A percentile compares a stretch with the other conserved stretches of the same genome.
These are phyloP conservation scores for Nymphicus hollandicus DNA, from an alignment of 2,113 vertebrate species.

Conservation along the genomic window DNA sequence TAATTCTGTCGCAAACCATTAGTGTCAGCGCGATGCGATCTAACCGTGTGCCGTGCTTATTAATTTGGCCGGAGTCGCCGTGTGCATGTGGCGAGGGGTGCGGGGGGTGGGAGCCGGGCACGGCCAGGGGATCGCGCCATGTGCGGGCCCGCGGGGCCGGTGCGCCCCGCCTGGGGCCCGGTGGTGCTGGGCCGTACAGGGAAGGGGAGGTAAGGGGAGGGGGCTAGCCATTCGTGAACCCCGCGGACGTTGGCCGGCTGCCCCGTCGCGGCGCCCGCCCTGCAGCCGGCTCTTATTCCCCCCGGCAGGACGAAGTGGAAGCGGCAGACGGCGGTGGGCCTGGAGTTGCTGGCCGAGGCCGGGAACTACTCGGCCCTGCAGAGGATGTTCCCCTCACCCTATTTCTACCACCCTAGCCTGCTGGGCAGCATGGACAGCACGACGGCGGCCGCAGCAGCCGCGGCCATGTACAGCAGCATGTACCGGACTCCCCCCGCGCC, in stretches of 20 bases:
- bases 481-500: slow-evolving; percentile 95
- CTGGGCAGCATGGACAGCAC: slow-evolving; percentile 95
- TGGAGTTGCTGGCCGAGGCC: slow-evolving; percentile 94
- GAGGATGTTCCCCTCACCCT: slow-evolving; percentile 97
- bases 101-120: not conserved
- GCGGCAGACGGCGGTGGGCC: slow-evolving; percentile 91
- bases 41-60: slow-evolving; percentile 70
- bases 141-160: not conserved
- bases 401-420: slow-evolving; percentile 96
- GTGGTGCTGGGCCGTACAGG: not conserved
- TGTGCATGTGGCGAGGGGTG: not conserved
- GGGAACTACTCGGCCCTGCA: slow-evolving; percentile 97
- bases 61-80: slow-evolving; percentile 69
- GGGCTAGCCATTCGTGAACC: not conserved
- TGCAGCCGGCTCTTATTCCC: slow-evolving; percentile 34
- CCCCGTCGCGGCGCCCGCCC: not conserved
- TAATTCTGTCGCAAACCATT: slow-evolving; percentile 85
- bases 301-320: slow-evolving; percentile 94
- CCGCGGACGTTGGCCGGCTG: not conserved
- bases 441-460: slow-evolving; percentile 92
- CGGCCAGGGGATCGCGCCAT: not conserved
- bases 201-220: not conserved
- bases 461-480: slow-evolving; percentile 98
- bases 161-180: not conserved
- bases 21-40: slow-evolving; percentile 76